These are phyloP conservation scores for Orchesella flavescens DNA, from an alignment of 2,888 invertebrate species.

Conservation along the genomic window DNA sequence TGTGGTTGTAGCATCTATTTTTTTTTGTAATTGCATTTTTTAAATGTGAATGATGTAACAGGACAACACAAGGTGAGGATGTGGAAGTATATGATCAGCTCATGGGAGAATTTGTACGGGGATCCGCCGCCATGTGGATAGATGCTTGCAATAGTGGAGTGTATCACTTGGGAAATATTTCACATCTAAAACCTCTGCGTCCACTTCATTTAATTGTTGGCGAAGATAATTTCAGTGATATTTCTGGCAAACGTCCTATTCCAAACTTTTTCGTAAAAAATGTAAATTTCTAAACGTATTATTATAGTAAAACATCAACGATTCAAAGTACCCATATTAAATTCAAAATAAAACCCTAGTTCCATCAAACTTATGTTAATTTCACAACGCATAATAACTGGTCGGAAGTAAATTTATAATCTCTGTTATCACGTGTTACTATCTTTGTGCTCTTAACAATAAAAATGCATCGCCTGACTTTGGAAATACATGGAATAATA, in stretches of 20 bases:
- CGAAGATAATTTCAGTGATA: not conserved
- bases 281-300: not conserved
- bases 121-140: conserved; percentile 16
- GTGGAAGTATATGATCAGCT: conserved; percentile 9
- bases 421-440: no score
- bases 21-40: not conserved
- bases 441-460: no score
- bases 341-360: no score
- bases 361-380: no score
- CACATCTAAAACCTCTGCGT: not conserved
- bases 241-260: not conserved
- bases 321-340: no score
- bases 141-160: conserved; percentile 37
- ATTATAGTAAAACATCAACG: no score
- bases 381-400: no score
- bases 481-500: no score
- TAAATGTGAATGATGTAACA: not conserved
- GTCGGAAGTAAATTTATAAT: no score
- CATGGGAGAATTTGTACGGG: conserved; percentile 31
- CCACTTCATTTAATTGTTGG: conserved; percentile 12
- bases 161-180: conserved; percentile 2
- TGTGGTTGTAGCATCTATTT: no score
- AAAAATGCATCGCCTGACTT: no score
- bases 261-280: not conserved
- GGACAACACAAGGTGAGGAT: conserved; percentile 9